Percentiles rank a stretch among this genome's conserved stretches.
Conservation (phyloP, 1,140 invertebrate species). For the Coenobita brevimanus region DNA sequence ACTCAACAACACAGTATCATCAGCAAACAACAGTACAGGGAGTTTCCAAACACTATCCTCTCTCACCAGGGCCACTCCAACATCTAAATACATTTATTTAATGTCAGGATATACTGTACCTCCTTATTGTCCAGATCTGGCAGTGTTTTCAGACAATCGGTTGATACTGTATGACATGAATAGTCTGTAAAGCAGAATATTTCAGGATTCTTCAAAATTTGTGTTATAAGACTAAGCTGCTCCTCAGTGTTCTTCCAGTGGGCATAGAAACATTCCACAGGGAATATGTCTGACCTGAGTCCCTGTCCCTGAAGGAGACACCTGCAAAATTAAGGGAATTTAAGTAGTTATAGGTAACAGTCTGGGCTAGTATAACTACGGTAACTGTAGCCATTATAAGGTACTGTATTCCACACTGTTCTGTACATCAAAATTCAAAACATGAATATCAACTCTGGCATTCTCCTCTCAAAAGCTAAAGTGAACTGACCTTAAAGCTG, state of each 20-base stretch:
- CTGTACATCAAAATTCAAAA: no score
- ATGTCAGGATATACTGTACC: slow-evolving; percentile 73
- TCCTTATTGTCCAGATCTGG: slow-evolving; percentile 95
- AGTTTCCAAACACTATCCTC: no score
- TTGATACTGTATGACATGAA: slow-evolving; percentile 86
- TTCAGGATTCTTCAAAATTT: slow-evolving; percentile 92
- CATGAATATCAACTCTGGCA: no score
- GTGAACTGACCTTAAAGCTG: slow-evolving; percentile 84
- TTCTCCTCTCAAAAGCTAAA: no score
- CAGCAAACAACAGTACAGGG: no score
- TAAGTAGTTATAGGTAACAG: no score
- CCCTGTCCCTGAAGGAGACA: slow-evolving; percentile 60
- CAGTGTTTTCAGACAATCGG: slow-evolving; percentile 92
- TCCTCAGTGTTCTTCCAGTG: slow-evolving; percentile 92
- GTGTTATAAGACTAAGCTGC: slow-evolving; percentile 88
- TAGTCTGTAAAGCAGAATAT: slow-evolving; percentile 96
- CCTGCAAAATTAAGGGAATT: neutral
- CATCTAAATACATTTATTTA: neutral
- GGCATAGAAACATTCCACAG: slow-evolving; percentile 90
- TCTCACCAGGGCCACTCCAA: no score
- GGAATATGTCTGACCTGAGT: slow-evolving; percentile 82
- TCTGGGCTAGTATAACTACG: no score
- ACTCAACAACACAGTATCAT: no score
- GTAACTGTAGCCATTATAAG: no score
- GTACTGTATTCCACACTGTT: no score